Conservation (phyloP, 2,797 vertebrate genomes). For the Sebastes matsubarae region DNA sequence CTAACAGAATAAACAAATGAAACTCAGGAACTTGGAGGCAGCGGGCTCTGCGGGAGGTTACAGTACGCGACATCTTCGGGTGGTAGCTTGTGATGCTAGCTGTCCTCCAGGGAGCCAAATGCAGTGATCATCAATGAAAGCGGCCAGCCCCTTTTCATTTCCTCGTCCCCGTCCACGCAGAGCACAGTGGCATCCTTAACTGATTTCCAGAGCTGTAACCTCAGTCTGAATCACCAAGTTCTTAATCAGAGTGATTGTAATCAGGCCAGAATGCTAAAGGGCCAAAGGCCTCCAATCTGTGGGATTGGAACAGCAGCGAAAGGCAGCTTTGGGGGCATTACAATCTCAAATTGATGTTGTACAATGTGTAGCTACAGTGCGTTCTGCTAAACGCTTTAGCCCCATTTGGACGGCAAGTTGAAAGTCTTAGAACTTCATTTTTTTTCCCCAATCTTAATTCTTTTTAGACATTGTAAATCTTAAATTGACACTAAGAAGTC, state of each 20-base stretch:
- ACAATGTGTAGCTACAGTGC: constrained; percentile 79
- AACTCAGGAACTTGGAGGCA: constrained; percentile 94
- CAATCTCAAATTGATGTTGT: constrained; percentile 91
- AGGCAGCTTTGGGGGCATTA: constrained; percentile 93
- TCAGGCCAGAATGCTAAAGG: constrained; percentile 96
- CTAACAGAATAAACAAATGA: constrained; percentile 84
- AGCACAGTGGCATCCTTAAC: constrained; percentile 81
- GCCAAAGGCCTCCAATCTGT: constrained; percentile 92
- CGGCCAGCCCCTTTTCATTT: constrained; percentile 74
- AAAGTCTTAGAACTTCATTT: constrained; percentile 71
- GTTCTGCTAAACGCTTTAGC: constrained; percentile 80
- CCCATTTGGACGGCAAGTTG: constrained; percentile 75
- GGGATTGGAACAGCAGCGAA: constrained; percentile 83
- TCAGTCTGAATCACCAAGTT: constrained; percentile 90
- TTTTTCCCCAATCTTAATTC: constrained; percentile 73
- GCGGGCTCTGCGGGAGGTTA: constrained; percentile 80
- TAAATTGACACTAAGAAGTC: constrained; percentile 85
- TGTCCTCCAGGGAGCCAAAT: constrained; percentile 80
- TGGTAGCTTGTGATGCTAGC: constrained; percentile 81
- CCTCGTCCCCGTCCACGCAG: constrained; percentile 71
- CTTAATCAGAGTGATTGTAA: constrained; percentile 93
- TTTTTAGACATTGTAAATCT: constrained; percentile 83
- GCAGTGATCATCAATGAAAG: constrained; percentile 87
- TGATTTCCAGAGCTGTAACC: constrained; percentile 76
- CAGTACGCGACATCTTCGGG: constrained; percentile 81